Evolutionary conservation across 2,888 invertebrate species (phyloP).

Genomic region (Cantharis lateralis): DNA sequence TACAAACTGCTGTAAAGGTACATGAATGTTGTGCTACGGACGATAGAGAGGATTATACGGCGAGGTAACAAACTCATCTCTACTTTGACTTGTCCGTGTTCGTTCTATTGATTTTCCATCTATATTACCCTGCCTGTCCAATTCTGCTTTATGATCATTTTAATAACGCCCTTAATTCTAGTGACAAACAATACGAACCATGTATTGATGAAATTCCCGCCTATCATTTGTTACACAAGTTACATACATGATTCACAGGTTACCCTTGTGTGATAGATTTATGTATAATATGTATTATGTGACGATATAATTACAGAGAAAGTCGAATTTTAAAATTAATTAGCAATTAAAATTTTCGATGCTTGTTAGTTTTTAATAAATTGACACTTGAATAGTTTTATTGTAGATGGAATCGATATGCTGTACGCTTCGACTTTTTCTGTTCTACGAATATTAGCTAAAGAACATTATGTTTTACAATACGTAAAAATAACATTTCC

Average conservation of each 20-base stretch:
- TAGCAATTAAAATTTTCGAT: neutral
- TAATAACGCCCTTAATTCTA: slow-evolving; percentile 31
- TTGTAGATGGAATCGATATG: neutral
- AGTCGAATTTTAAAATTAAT: neutral
- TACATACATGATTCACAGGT: neutral
- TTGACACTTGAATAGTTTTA: neutral
- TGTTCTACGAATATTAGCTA: too few relatives aligned
- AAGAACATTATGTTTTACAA: too few relatives aligned
- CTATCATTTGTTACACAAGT: neutral
- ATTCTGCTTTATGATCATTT: slow-evolving; percentile 30
- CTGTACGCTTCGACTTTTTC: neutral
- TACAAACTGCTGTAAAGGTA: slow-evolving; percentile 19
- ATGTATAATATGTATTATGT: neutral
- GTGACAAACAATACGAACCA: slow-evolving; percentile 30
- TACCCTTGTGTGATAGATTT: neutral
- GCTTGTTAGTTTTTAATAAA: neutral
- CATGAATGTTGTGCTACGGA: slow-evolving; percentile 32
- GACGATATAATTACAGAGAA: neutral
- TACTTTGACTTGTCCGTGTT: slow-evolving; percentile 23
- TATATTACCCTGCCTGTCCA: slow-evolving; percentile 24
- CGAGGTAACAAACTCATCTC: slow-evolving; percentile 27
- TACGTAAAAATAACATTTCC: neutral
- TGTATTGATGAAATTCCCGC: slow-evolving; percentile 9
- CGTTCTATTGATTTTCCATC: slow-evolving; percentile 31
- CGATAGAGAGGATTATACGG: slow-evolving; percentile 14